Evolutionary conservation across 92 coral and sea anemone species (phyloP), one percentile per base, ranked within the genome.

Genomic region (Scolanthus callimorphus): DNA sequence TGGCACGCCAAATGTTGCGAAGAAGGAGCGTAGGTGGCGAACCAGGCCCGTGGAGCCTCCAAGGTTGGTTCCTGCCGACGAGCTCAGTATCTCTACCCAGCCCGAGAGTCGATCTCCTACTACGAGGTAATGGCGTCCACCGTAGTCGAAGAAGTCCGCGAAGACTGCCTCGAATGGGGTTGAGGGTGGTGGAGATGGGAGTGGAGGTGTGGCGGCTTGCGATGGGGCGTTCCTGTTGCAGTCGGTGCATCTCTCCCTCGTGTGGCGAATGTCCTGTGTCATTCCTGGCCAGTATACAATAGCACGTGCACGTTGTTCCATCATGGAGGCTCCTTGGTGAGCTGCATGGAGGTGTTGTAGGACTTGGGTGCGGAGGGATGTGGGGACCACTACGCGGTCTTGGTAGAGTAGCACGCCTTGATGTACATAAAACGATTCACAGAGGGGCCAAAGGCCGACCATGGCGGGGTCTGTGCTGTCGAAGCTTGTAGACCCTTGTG

Each of bases 51-150:
- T 67, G 1, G 84, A 8, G 17, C 87, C 84, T 2, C 47, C 84
- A 3, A 70, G 84, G 55, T 34, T 29, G 22, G 84, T 80, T 52
- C 84, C 83, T 46, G 84, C 69, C 29, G 66, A 24, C 26, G 90
- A 84, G 13, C 79, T 30, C n/a, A 85, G 30, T 11, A 80, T 78
- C 44, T 80, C 81, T 22, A 65, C 84, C 87, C 78, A 85, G 43
- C 87, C 81, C 0, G 88, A 76, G 12, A 79, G 81, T 59, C 80
- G n/a, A n/a, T n/a, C n/a, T n/a, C n/a, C n/a, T n/a, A n/a, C n/a
- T n/a, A n/a, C n/a, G n/a, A n/a, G n/a, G n/a, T n/a, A n/a, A n/a
- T n/a, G n/a, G n/a, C n/a, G n/a, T n/a, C n/a, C n/a, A n/a, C n/a
- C n/a, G n/a, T 70, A 29, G 71, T 60, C 48, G 73, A 84, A 79